A percentile compares a stretch with the other conserved stretches of the same genome.
phyloP scores from a whole-genome alignment of 1,140 invertebrate species.

The Leguminivora glycinivorella region DNA sequence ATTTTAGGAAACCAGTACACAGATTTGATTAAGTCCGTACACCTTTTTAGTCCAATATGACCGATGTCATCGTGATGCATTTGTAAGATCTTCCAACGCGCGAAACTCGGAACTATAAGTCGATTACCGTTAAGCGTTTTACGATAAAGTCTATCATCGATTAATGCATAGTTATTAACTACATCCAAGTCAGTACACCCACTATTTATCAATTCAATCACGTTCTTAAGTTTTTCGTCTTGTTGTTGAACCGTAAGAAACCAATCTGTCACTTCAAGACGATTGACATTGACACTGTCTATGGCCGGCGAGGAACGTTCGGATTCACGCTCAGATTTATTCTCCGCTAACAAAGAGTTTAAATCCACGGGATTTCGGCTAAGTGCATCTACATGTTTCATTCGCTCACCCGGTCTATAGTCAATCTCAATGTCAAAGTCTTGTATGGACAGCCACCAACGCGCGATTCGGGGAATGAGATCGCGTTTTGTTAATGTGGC shows the following conservation, averaged over 20 bases:
- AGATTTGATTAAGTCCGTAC: constrained; percentile 39
- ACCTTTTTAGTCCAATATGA: constrained; percentile 41
- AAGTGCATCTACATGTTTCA: constrained; percentile 58
- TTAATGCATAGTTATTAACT: no score
- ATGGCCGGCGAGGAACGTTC: no score
- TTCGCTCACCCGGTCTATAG: constrained; percentile 42
- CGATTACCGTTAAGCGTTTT: constrained; percentile 43
- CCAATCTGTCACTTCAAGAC: constrained; percentile 40
- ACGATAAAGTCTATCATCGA: constrained; percentile 37
- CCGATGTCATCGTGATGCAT: constrained; percentile 44
- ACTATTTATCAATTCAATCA: no score
- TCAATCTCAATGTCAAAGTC: constrained; percentile 33
- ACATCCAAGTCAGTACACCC: no score
- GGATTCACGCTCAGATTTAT: no score
- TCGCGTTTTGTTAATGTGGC: constrained; percentile 49
- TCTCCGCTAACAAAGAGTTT: no score
- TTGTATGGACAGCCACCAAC: constrained; percentile 31
- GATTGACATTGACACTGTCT: constrained; percentile 35
- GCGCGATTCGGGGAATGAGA: constrained; percentile 42
- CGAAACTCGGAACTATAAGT: constrained; percentile 43
- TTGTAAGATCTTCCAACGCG: constrained; percentile 44
- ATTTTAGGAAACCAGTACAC: no score
- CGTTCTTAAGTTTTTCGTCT: no score
- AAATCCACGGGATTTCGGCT: constrained; percentile 56
- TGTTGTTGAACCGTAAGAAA: constrained; percentile 41